Conservation (phyloP, 2,888 invertebrate species). For the Phlogophora meticulosa region DNA sequence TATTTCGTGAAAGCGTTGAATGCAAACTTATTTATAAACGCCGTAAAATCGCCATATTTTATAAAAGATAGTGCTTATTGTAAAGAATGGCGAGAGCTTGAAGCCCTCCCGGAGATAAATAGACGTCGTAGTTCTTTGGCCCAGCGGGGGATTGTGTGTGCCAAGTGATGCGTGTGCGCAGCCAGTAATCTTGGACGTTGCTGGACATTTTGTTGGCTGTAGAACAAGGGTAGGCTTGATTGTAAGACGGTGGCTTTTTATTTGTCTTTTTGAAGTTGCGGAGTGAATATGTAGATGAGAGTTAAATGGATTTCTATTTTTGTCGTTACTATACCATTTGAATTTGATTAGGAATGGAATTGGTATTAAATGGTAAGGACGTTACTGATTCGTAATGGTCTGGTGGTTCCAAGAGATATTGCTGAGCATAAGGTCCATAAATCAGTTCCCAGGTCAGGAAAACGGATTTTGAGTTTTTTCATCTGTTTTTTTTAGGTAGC, state of each 20-base stretch:
- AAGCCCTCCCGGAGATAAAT: constrained; percentile 57
- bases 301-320: constrained; percentile 2
- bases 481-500: no score
- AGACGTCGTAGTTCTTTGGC: constrained; percentile 39
- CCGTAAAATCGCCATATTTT: constrained; percentile 59
- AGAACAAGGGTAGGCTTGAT: constrained; percentile 47
- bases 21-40: constrained; percentile 61
- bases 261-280: not conserved
- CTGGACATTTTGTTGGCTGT: constrained; percentile 44
- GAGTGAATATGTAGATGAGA: constrained; percentile 39
- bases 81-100: constrained; percentile 51
- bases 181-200: constrained; percentile 41
- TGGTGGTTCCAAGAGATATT: no score
- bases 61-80: constrained; percentile 46
- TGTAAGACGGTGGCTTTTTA: constrained; percentile 26
- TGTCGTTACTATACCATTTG: not conserved
- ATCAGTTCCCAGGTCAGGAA: no score
- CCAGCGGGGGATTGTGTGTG: constrained; percentile 55
- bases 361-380: not conserved
- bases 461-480: no score
- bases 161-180: constrained; percentile 23
- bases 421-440: no score
- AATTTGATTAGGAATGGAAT: not conserved
- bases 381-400: no score
- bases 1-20: constrained; percentile 70